A percentile compares a stretch with the other conserved stretches of the same genome.
phyloP scores from a whole-genome alignment of 1,140 invertebrate species.

The Olivierus martensii region DNA sequence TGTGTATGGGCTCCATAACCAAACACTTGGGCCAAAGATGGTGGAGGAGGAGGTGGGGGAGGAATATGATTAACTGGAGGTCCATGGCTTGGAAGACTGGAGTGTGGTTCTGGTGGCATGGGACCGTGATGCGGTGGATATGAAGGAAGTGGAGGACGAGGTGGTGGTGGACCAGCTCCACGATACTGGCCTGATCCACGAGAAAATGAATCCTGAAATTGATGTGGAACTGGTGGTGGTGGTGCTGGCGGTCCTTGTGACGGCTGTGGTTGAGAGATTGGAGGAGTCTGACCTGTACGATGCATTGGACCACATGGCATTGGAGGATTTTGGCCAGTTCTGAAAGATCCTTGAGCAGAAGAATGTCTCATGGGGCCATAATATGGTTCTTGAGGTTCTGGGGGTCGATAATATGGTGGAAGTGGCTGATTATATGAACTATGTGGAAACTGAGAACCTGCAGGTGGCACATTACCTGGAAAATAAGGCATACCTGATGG shows the following conservation, averaged over 20 bases:
- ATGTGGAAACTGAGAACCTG: background rate
- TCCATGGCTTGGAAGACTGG: background rate
- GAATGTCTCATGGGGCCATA: background rate
- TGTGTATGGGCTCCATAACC: background rate
- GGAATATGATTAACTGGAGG: background rate
- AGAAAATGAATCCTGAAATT: background rate
- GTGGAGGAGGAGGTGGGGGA: background rate
- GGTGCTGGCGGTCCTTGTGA: background rate
- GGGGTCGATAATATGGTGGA: background rate
- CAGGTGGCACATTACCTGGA: background rate
- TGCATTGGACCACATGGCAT: background rate
- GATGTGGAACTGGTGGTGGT: background rate
- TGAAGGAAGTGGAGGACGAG: background rate
- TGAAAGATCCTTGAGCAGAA: conserved; percentile 6
- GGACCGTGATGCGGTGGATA: too few relatives aligned
- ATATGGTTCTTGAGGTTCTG: background rate
- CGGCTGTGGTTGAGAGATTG: conserved; percentile 1
- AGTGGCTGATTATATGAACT: background rate
- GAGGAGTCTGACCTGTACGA: conserved; percentile 2
- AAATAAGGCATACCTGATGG: background rate
- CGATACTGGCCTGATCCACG: background rate
- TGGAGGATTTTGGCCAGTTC: background rate
- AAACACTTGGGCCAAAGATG: background rate
- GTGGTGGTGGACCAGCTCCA: background rate
- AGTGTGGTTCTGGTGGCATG: background rate